phyloP scores from a whole-genome alignment of 2,888 invertebrate genomes.

The Drosophila subsilvestris region DNA sequence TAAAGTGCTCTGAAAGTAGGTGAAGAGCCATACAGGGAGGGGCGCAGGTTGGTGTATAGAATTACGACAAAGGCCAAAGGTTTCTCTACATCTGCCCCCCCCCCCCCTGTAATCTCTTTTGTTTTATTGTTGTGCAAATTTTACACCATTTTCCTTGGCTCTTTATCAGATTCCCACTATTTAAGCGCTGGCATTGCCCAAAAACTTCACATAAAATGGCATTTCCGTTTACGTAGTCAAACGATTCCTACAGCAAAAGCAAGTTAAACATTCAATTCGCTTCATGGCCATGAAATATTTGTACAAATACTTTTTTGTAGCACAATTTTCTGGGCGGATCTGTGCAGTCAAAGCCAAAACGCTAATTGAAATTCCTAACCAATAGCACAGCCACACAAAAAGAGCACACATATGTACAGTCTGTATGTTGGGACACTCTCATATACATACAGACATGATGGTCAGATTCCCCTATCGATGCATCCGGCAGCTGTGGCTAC shows the following conservation, averaged over 20 bases:
- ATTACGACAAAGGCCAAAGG: not conserved
- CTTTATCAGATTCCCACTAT: slow-evolving; percentile 69
- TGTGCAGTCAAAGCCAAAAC: slow-evolving; percentile 22
- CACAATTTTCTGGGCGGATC: slow-evolving; percentile 31
- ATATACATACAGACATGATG: not conserved
- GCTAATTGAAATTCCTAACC: slow-evolving; percentile 71
- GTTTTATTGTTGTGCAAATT: slow-evolving; percentile 10
- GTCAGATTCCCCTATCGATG: slow-evolving; percentile 61
- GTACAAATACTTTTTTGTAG: slow-evolving; percentile 21
- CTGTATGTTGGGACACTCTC: not conserved
- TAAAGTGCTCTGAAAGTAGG: slow-evolving; percentile 39
- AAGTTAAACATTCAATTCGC: not conserved
- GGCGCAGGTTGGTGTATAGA: not conserved
- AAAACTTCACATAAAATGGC: slow-evolving; percentile 30
- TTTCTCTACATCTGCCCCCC: not conserved
- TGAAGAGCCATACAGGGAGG: slow-evolving; percentile 25
- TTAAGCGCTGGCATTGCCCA: slow-evolving; percentile 10
- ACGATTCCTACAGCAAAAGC: not conserved
- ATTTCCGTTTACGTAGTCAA: slow-evolving; percentile 13
- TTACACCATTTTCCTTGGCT: slow-evolving; percentile 12
- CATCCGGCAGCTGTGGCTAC: slow-evolving; percentile 71
- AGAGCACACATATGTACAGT: slow-evolving; percentile 4
- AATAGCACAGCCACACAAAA: not conserved
- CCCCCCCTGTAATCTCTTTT: no score
- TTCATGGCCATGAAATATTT: not conserved